Evolutionary conservation across 2,113 vertebrate species (phyloP).

Genomic region (Hippocampus zosterae): DNA sequence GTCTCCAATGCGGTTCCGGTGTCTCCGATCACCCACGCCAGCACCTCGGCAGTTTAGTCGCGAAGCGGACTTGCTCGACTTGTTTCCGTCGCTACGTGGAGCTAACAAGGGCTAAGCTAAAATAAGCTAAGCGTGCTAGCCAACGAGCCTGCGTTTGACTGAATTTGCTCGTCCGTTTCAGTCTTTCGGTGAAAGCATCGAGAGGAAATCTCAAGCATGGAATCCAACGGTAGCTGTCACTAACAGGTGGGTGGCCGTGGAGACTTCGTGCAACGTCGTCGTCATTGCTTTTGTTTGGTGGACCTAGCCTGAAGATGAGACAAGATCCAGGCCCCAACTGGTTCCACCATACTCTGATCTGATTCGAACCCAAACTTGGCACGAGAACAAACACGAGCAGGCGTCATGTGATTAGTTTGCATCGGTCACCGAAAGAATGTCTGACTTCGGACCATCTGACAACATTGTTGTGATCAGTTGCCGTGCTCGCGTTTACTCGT

Average conservation of each 20-base stretch:
- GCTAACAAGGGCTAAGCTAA: neutral
- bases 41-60: neutral
- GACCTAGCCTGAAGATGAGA: neutral
- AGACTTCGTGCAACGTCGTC: neutral
- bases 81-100: neutral
- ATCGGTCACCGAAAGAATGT: neutral
- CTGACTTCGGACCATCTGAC: neutral
- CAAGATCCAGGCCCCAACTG: neutral
- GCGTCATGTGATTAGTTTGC: neutral
- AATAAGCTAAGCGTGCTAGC: constrained; percentile 25
- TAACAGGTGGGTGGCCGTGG: constrained; percentile 26
- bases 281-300: neutral
- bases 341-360: neutral
- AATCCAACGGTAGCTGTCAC: neutral
- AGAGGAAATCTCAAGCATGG: constrained; percentile 20
- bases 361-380: neutral
- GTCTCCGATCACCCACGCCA: neutral
- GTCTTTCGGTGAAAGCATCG: constrained; percentile 16
- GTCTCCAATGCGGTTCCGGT: neutral
- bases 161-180: neutral
- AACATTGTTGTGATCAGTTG: neutral
- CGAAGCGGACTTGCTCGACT: neutral
- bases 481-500: neutral
- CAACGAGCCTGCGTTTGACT: constrained; percentile 6
- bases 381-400: neutral